Evolutionary conservation across 2,888 invertebrate genomes (phyloP).

Genomic region (Drosophila eohydei): DNA sequence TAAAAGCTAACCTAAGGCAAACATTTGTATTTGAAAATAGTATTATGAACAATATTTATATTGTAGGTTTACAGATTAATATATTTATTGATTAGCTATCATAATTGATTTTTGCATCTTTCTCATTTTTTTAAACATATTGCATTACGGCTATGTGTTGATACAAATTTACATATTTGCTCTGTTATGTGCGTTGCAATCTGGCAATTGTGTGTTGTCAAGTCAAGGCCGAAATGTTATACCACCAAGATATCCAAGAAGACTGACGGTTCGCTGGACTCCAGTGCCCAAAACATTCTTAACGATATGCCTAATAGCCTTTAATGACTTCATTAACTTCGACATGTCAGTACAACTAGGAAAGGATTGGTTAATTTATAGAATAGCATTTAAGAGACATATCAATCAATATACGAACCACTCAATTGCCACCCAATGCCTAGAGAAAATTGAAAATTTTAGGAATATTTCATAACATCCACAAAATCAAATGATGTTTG

Average conservation of each 20-base stretch:
- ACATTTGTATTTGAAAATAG: not conserved
- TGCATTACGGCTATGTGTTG: not conserved
- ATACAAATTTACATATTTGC: not conserved
- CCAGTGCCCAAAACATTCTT: not conserved
- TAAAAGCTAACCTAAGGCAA: too few relatives aligned
- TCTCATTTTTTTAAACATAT: not conserved
- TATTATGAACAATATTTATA: too few relatives aligned
- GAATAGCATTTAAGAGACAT: not conserved
- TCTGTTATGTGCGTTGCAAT: not conserved
- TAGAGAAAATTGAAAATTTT: not conserved
- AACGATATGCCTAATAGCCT: not conserved
- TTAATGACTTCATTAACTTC: not conserved
- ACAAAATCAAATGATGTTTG: not conserved
- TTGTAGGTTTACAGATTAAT: not conserved
- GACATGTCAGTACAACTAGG: not conserved
- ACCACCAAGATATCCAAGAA: conserved; percentile 1
- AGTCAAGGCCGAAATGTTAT: not conserved
- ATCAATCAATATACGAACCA: not conserved
- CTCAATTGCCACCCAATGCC: not conserved
- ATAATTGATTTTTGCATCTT: not conserved
- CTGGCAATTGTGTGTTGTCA: not conserved
- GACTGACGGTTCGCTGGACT: not conserved
- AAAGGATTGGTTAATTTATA: not conserved
- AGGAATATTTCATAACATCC: not conserved
- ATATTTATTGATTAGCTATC: not conserved